Base-by-base conservation (phyloP, 2,888 invertebrate species). In the Beris morrisii region DNA sequence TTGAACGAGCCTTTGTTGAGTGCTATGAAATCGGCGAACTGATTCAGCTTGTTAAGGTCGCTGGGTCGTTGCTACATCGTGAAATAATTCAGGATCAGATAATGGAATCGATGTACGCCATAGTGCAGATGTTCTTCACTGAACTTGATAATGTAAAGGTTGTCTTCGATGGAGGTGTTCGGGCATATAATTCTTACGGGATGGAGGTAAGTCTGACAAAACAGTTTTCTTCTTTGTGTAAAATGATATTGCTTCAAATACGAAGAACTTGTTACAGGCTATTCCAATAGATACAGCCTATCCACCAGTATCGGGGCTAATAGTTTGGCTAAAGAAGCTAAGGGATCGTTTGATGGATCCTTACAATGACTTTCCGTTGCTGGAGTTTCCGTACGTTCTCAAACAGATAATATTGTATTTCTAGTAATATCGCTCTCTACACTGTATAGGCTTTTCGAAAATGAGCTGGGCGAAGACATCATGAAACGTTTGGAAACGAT, bases 1-100 rank as follows among this genome's bases (percentile, higher is more conserved):
- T 95, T 74, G 85, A 88, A 11, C 88, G 90, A 74, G 92, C 90
- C 0, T 89, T 93, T 72, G 89, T 90, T 66, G 95, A 95, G 74
- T 92, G 92, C 71, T 83, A 84, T 70, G 88, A 87, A 44, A 76
- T 89, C 7, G 87, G 87, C 71, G 82, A 84, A 53, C 79, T 84
- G 52, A 87, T 87, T 73, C 79, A 89, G 87, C 83, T 89, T 66
- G 84, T 89, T 69, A 86, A 89, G 82, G 86, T 92, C 22, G 84
- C 89, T 70, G 93, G 93, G 0, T 85, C 87, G 64, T 80, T 95
- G 65, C 82, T 90, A 59, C 87, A 91, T 59, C 84, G 95, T 11
- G 88, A 90, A 0, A 82, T 90, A 30, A 90, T 95, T 70, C 86
- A 86, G 71, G 78, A 82, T 0, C 90, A 92, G 74, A 81, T 95